Base-by-base conservation (phyloP, 2,888 invertebrate genomes). In the Stenichneumon culpator region DNA sequence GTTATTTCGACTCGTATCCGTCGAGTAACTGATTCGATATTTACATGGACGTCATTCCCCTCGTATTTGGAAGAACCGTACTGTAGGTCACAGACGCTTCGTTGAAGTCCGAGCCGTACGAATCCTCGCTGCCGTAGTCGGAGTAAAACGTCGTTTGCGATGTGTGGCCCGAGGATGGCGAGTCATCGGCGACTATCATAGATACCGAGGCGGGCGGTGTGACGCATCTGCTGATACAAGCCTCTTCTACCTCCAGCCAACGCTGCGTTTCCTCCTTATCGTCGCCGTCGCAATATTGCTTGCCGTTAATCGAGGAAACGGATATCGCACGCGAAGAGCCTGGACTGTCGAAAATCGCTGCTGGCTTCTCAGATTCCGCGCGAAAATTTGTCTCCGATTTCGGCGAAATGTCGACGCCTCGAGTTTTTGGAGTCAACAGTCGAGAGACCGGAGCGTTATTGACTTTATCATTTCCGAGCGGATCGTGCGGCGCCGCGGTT, bases 131-230 rank as follows among this genome's bases (percentile, higher is more conserved):
- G 32, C 75, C 75, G 74, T 72, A 36, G 50, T 82, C 82, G 6
- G 80, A 36, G 22, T 60, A 60, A 47, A 73, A 84, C 2, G 69
- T 70, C 47, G 83, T 83, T n/a, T n/a, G 32, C 14, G 79, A 72
- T 16, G 36, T n/a, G 54, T 4, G 6, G 3, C 19, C 74, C 0
- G 73, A 72, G 16, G 54, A 22, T n/a, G 80, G 69, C n/a, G 81
- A 83, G 36, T 86, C 74, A 6, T 86, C 82, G 57, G 63, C 65
- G 14, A 57, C 19, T 16, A 85, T 16, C 63, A 77, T 60, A 14
- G 86, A 87, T 5, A 87, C 60, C n/a, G 88, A 87, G 14, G 88
- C 87, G 2, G 83, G 84, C 14, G 86, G 86, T 25, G 86, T 87
- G 19, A 19, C 72, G 25, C 82, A 84, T 77, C 78, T 72, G 2